These are phyloP conservation scores for Xiphophorus birchmanni DNA, from an alignment of 2,797 vertebrate genomes.

Conservation along the genomic window DNA sequence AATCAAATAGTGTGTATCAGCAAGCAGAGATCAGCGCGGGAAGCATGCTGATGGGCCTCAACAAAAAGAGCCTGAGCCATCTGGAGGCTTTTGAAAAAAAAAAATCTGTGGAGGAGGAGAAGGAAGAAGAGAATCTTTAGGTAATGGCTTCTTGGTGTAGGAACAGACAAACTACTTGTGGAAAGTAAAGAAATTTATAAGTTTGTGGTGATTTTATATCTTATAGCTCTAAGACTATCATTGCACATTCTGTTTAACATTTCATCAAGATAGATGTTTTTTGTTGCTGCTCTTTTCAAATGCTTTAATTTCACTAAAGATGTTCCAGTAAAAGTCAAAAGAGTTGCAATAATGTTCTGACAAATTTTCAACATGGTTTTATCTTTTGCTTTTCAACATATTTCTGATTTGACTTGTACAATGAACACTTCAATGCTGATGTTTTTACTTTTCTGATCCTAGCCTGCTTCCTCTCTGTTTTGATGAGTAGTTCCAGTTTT, in stretches of 20 bases:
- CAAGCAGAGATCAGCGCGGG: constrained; percentile 59
- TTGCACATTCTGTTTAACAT: constrained; percentile 29
- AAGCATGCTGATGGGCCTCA: constrained; percentile 49
- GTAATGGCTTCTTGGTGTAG: constrained; percentile 56
- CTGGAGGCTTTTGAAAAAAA: constrained; percentile 70
- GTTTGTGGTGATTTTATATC: constrained; percentile 16
- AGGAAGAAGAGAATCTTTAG: constrained; percentile 36
- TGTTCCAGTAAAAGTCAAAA: background rate
- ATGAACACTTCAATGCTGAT: background rate
- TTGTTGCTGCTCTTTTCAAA: background rate
- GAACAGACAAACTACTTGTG: constrained; percentile 24
- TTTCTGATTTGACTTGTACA: background rate
- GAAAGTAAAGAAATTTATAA: constrained; percentile 15
- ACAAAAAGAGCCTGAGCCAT: constrained; percentile 70
- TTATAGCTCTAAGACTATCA: constrained; percentile 12
- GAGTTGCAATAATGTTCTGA: background rate
- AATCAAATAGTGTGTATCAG: constrained; percentile 66
- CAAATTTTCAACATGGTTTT: background rate
- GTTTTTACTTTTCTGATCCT: background rate
- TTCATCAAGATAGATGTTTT: constrained; percentile 20
- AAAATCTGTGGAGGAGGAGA: constrained; percentile 24
- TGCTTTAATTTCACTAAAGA: background rate
- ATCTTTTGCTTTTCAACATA: background rate
- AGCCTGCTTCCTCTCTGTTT: background rate
- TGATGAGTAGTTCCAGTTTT: background rate